phyloP scores from a whole-genome alignment of 2,113 vertebrate species.

The Myxocyprinus asiaticus region DNA sequence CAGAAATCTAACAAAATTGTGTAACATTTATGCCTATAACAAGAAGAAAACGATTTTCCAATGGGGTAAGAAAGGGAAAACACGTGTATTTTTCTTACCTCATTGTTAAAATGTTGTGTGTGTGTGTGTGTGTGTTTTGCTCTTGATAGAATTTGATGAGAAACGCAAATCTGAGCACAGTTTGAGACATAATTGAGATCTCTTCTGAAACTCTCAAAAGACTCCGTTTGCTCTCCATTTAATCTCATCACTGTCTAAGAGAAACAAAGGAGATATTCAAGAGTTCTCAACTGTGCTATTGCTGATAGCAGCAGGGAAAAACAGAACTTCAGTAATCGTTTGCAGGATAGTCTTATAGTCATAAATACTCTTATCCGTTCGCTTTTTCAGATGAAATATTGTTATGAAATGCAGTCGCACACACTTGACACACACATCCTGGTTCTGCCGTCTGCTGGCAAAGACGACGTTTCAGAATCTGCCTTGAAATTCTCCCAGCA shows the following conservation, averaged over 20 bases:
- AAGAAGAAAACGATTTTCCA: too few relatives aligned
- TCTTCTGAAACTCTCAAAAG: too few relatives aligned
- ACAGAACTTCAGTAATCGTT: not conserved
- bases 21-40: too few relatives aligned
- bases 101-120: too few relatives aligned
- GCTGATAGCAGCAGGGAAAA: too few relatives aligned
- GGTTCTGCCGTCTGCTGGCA: conserved; percentile 44
- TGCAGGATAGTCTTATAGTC: not conserved
- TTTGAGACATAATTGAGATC: too few relatives aligned
- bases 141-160: too few relatives aligned
- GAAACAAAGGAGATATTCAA: not conserved
- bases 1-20: too few relatives aligned
- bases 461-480: conserved; percentile 17
- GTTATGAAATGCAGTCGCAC: not conserved
- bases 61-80: too few relatives aligned
- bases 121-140: too few relatives aligned
- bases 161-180: too few relatives aligned
- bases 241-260: not conserved
- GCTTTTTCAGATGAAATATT: not conserved
- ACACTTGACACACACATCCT: not conserved
- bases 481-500: not conserved
- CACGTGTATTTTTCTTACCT: too few relatives aligned
- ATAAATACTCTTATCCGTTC: not conserved
- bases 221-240: not conserved
- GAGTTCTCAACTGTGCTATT: not conserved